phyloP scores from a whole-genome alignment of 1,140 invertebrate species.

The Trinorchestia longiramus region DNA sequence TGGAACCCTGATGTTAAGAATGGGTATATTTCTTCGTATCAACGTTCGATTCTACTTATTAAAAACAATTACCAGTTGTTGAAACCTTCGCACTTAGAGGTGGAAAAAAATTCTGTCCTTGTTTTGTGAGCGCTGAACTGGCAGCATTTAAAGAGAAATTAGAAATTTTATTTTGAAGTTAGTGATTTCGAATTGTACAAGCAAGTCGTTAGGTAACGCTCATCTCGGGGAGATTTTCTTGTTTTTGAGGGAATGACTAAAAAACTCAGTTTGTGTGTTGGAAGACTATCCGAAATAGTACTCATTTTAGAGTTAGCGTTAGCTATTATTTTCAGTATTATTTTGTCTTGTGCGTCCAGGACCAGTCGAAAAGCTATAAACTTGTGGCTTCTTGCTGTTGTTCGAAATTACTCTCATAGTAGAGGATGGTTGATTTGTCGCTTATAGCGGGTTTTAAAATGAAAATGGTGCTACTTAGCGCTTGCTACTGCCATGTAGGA shows the following conservation, averaged over 20 bases:
- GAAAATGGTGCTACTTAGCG: background rate
- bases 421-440: background rate
- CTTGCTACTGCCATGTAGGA: background rate
- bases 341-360: background rate
- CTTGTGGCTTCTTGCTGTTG: background rate
- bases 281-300: background rate
- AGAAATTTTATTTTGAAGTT: background rate
- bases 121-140: background rate
- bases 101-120: background rate
- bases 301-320: background rate
- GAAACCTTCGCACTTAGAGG: too few species aligned
- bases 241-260: background rate
- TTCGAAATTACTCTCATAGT: background rate
- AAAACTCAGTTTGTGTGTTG: background rate
- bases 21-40: too few species aligned
- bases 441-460: background rate
- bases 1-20: background rate
- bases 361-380: conserved; percentile 8
- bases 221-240: background rate
- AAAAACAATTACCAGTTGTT: too few species aligned
- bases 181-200: background rate
- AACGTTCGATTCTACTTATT: too few species aligned
- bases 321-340: conserved; percentile 18
- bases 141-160: background rate
- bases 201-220: background rate